A percentile compares a stretch with the other conserved stretches of the same genome.
These are phyloP conservation scores for Pomatorhinus ruficollis DNA, from an alignment of 2,113 vertebrate genomes.

Conservation along the genomic window DNA sequence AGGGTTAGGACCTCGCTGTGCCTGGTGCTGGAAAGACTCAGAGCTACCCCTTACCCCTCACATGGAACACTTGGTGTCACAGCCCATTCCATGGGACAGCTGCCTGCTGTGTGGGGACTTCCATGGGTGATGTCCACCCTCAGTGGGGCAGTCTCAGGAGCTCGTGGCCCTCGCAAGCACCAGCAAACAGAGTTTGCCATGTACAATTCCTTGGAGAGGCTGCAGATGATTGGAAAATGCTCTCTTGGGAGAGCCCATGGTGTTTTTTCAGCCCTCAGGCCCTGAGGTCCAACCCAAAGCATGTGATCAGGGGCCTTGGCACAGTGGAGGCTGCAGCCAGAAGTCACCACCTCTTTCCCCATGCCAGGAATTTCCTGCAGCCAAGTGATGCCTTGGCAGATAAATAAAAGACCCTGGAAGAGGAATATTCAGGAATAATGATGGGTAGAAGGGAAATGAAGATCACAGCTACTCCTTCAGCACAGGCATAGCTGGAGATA, in stretches of 20 bases:
- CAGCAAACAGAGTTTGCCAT: background rate
- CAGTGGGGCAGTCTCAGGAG: background rate
- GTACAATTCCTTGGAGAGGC: background rate
- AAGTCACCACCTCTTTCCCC: background rate
- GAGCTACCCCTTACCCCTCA: background rate
- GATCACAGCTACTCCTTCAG: background rate
- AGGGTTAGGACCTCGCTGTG: background rate
- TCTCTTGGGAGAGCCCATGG: background rate
- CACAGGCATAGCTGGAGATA: background rate
- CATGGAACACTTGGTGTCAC: background rate
- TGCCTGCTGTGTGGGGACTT: background rate
- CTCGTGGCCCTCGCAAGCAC: background rate
- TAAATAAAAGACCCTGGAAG: conserved; percentile 34
- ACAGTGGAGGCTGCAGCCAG: background rate
- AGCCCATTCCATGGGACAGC: background rate
- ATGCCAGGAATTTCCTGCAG: background rate
- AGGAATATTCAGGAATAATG: background rate
- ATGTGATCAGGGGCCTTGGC: fast-evolving
- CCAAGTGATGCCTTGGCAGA: background rate
- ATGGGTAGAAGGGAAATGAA: background rate
- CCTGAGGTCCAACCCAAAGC: background rate
- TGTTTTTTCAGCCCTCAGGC: background rate
- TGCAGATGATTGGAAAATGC: background rate
- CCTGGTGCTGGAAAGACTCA: background rate
- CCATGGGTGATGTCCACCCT: background rate